Base-by-base conservation (phyloP, 2,113 vertebrate species). In the Desmodus rotundus region DNA sequence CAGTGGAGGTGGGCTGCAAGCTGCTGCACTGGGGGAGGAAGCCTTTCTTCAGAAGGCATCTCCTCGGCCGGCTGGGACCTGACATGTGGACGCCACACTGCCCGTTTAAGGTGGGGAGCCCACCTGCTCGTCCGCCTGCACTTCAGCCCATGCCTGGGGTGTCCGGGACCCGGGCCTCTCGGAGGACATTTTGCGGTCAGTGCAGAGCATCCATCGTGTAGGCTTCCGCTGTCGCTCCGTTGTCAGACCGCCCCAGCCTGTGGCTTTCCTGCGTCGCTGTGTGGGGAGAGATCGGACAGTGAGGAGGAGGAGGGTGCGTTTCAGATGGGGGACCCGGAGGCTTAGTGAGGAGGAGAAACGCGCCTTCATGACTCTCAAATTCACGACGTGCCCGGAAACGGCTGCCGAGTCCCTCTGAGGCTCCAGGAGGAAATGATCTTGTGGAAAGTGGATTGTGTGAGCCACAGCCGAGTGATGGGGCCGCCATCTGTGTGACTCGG, bases 91-190 rank as follows among this genome's bases (percentile, higher is more conserved):
- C 13, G 52, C 15, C 28, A 6, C 0, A 9, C 41, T 58, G 2
- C 50, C 41, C 5, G 1, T 6, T 15, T 58, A 1, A 33, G 0
- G 20, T 13, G 5, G 67, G 74, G 33, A 12, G 26, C 56, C 84
- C 7, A 0, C 31, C 15, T 28, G 0, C 9, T 43, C 43, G 7
- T 38, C 36, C 4, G 2, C 19, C 50, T 3, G 9, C 1, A 11
- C 68, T 41, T 43, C 11, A 17, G 43, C 67, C 43, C 38, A 1
- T 54, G 38, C 56, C 77, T 31, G 28, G 11, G 45, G 36, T 45
- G 5, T 65, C 77, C 45, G 50, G 56, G 31, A 24, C 47, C 86
- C 5, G 5, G 20, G 28, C 76, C 52, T 28, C 28, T 93, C 76
- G 38, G 85, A 58, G 20, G 9, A 43, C 56, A 22, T n/a, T 82